phyloP scores from a whole-genome alignment of 2,797 vertebrate species.

The Anableps anableps region DNA sequence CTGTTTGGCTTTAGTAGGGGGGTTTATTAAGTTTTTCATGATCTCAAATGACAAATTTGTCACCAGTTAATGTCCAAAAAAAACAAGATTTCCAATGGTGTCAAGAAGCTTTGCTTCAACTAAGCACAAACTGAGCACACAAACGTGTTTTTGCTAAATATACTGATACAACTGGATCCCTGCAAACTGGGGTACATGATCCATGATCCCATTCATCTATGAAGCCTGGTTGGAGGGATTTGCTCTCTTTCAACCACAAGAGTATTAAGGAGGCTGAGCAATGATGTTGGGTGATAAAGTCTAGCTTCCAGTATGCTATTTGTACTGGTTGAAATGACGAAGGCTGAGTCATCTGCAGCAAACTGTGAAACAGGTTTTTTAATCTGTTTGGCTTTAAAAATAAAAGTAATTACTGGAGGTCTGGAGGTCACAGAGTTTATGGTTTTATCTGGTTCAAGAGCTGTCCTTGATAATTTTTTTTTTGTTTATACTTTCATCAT shows the following conservation, averaged over 20 bases:
- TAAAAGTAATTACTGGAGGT: neutral
- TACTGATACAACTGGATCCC: neutral
- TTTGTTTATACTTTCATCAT: no score
- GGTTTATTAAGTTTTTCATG: neutral
- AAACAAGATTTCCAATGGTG: no score
- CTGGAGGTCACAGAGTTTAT: no score
- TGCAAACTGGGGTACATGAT: no score
- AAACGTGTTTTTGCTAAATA: neutral
- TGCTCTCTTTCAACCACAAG: constrained; percentile 19
- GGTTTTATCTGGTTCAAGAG: no score
- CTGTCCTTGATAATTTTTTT: no score
- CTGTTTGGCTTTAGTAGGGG: no score
- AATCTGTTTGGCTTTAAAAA: neutral
- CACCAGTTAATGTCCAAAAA: neutral
- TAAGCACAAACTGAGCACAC: no score
- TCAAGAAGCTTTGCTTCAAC: neutral
- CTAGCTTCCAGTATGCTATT: constrained; percentile 10
- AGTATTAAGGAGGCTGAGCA: constrained; percentile 4
- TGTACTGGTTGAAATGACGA: neutral
- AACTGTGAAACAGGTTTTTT: neutral
- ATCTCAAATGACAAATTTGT: neutral
- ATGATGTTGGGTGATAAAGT: constrained; percentile 10
- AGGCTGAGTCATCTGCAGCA: neutral
- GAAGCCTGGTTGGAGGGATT: constrained; percentile 24
- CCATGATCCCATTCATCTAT: no score